Conservation (phyloP, 2,888 invertebrate genomes). For the Allygus modestus region DNA sequence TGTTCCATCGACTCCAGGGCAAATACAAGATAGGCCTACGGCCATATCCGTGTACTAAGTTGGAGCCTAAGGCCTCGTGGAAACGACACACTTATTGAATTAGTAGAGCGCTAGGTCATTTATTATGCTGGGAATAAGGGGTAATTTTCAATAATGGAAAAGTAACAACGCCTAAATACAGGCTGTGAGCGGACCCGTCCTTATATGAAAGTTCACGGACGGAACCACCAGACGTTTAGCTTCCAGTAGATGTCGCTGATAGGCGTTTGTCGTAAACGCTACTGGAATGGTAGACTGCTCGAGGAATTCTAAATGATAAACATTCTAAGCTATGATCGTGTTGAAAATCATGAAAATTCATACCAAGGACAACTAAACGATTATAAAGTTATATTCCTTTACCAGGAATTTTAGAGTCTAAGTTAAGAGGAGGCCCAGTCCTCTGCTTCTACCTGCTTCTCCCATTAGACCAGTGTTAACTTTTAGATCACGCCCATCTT, state of each 20-base stretch:
- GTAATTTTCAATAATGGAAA: slow-evolving; percentile 50
- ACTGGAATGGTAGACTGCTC: not conserved
- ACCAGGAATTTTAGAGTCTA: no score
- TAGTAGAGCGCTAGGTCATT: slow-evolving; percentile 42
- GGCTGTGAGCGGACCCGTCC: slow-evolving; percentile 24
- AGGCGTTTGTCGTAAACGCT: slow-evolving; percentile 5
- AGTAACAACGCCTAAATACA: slow-evolving; percentile 49
- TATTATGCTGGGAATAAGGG: slow-evolving; percentile 41
- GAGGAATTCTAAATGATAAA: no score
- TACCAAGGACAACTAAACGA: no score
- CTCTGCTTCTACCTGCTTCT: no score
- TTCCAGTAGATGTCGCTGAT: slow-evolving; percentile 25
- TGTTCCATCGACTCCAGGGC: slow-evolving; percentile 6
- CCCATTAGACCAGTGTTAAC: no score
- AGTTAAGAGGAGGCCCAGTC: no score
- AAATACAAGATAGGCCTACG: slow-evolving; percentile 8
- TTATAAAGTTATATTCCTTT: no score
- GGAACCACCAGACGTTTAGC: not conserved
- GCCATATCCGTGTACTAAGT: not conserved
- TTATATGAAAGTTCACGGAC: slow-evolving; percentile 42
- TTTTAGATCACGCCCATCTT: no score
- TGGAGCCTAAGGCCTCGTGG: not conserved
- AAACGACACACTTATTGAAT: slow-evolving; percentile 39
- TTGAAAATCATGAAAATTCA: no score
- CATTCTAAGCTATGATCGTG: no score